Percentiles rank a stretch among this genome's conserved stretches.
phyloP scores from a whole-genome alignment of 2,888 invertebrate genomes.

The Ormyrus labotus region DNA sequence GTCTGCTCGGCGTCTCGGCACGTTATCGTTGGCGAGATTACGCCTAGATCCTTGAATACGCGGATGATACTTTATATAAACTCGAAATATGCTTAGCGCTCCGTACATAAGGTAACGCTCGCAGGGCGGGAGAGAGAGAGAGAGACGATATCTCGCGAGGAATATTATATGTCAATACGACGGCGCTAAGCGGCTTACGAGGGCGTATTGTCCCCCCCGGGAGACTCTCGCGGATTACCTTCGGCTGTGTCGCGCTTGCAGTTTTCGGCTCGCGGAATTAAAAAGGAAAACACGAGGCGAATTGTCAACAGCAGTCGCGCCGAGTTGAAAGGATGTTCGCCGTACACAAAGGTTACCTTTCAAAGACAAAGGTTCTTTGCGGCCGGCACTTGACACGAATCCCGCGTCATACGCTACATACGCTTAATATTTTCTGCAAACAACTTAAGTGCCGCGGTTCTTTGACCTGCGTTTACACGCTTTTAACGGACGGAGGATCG shows the following conservation, averaged over 20 bases:
- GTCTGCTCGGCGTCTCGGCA: not conserved
- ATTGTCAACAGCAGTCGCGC: not conserved
- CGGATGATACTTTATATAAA: slow-evolving; percentile 59
- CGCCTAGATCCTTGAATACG: slow-evolving; percentile 29
- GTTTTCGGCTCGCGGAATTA: slow-evolving; percentile 12
- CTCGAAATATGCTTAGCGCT: slow-evolving; percentile 55
- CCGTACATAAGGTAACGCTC: slow-evolving; percentile 16
- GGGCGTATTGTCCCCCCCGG: slow-evolving; percentile 44
- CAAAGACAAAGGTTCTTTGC: slow-evolving; percentile 62
- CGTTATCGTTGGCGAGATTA: slow-evolving; percentile 46
- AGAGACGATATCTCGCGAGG: slow-evolving; percentile 62
- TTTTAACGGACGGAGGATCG: no score
- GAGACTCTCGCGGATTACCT: slow-evolving; percentile 34
- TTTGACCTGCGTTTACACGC: no score
- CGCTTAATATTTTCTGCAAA: slow-evolving; percentile 70
- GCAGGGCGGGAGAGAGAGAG: slow-evolving; percentile 18
- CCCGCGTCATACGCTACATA: slow-evolving; percentile 65
- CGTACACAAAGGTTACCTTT: slow-evolving; percentile 48
- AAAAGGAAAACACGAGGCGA: not conserved
- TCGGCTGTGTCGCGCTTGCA: not conserved
- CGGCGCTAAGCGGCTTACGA: slow-evolving; percentile 66
- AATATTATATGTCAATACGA: slow-evolving; percentile 69
- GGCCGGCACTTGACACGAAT: slow-evolving; percentile 67
- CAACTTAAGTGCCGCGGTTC: slow-evolving; percentile 65
- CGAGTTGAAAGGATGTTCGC: slow-evolving; percentile 32